Evolutionary conservation across 2,113 vertebrate species (phyloP).

Genomic region (Crotalus helleri): DNA sequence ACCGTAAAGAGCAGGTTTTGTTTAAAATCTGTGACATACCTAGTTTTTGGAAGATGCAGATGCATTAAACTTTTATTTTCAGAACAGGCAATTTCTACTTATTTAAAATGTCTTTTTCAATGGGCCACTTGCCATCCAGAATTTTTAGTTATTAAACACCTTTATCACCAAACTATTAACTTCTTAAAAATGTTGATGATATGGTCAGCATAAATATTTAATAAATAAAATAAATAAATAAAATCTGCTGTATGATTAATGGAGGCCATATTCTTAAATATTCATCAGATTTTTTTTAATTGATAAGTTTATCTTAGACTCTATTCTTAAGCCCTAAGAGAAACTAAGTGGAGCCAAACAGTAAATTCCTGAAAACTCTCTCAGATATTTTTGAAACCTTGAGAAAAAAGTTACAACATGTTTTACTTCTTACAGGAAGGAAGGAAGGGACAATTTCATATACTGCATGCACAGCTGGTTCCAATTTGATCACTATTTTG

Average conservation of each 20-base stretch:
- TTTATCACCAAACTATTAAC: neutral
- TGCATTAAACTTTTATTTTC: neutral
- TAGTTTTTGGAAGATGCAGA: neutral
- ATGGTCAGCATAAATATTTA: neutral
- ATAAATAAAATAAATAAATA: neutral
- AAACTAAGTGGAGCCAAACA: neutral
- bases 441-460: conserved; percentile 73
- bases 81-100: neutral
- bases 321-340: neutral
- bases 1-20: neutral
- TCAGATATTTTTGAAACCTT: neutral
- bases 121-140: neutral
- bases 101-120: neutral
- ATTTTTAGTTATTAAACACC: neutral
- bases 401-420: conserved; percentile 55
- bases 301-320: neutral
- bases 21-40: neutral
- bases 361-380: conserved; percentile 7
- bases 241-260: neutral
- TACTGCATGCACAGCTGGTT: conserved; percentile 68
- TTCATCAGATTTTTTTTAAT: neutral
- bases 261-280: neutral
- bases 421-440: conserved; percentile 68
- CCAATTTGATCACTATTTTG: conserved; percentile 66
- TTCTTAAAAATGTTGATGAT: neutral